These are phyloP conservation scores for Agrilus mali DNA, from an alignment of 2,888 invertebrate species.

Conservation along the genomic window DNA sequence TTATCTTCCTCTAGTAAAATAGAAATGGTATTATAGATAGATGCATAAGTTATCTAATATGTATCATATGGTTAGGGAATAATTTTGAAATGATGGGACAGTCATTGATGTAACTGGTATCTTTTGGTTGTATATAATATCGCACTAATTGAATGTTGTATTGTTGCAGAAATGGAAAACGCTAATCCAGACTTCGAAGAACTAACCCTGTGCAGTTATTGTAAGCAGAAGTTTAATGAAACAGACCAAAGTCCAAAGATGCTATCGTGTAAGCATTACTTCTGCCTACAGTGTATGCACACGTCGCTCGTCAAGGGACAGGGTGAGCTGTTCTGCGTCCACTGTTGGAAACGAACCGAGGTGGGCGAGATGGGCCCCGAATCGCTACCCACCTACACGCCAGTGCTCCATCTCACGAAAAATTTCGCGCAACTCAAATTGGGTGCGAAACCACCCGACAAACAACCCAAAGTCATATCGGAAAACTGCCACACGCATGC, in stretches of 20 bases:
- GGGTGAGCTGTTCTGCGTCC: constrained; percentile 52
- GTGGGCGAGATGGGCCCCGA: constrained; percentile 54
- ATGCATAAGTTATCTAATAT: no score
- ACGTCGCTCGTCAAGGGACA: constrained; percentile 52
- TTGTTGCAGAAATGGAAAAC: constrained; percentile 42
- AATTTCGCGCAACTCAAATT: constrained; percentile 47
- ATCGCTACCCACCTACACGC: constrained; percentile 53
- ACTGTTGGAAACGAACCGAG: constrained; percentile 64
- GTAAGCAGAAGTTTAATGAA: constrained; percentile 64
- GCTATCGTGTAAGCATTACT: constrained; percentile 64
- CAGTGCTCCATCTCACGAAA: constrained; percentile 53
- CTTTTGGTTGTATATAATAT: no score
- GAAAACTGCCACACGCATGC: constrained; percentile 61
- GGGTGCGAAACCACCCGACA: constrained; percentile 34
- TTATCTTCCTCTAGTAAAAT: no score
- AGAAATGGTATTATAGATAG: no score
- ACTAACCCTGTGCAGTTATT: constrained; percentile 61
- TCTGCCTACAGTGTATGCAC: constrained; percentile 62
- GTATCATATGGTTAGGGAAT: no score
- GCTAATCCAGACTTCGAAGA: constrained; percentile 58
- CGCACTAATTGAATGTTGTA: neutral
- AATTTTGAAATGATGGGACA: no score
- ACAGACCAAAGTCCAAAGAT: constrained; percentile 59
- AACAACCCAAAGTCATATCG: constrained; percentile 32
- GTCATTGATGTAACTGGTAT: no score